Base-by-base conservation (phyloP, 2,888 invertebrate species). In the Ormyrus thymus region DNA sequence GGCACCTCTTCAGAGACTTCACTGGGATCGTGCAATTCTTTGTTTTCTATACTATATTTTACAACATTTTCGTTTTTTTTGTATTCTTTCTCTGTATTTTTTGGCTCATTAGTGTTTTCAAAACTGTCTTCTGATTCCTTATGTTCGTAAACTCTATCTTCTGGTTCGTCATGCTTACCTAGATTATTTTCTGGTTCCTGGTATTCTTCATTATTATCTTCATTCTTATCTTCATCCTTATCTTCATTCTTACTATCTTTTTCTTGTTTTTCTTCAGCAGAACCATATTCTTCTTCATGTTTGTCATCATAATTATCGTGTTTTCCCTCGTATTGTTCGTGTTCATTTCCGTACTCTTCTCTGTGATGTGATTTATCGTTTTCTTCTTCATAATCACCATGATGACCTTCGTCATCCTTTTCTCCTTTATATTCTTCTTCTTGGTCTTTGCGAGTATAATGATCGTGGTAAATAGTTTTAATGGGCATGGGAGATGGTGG, bases 11-110 rank as follows among this genome's bases (percentile, higher is more conserved):
- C 79, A 4, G 70, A 83, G 1, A 86, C 84, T 8, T 87, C 84
- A 15, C 81, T 84, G 1, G 83, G 82, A 69, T 83, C 79, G 0
- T 81, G 72, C 3, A 86, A 81, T n/a, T 87, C 85, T 6, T 84
- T 83, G 7, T 83, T 85, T 73, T 87, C 82, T 1, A 87, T 81
- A 1, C 80, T 82, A 48, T 84, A 84, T 11, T 79, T 87, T 56
- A 85, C 86, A 0, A 79, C 66, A 48, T 84, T 83, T 50, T 84
- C 73, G 8, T 86, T 84, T 0, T 82, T 86, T n/a, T 72, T 81
- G 51, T 84, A 85, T 8, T 83, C 81, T 8, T 46, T 82, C 43
- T 85, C 81, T 6, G 15, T 66, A 43, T 68, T 78, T 53, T 15
- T 74, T 48, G 75, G 70, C 10, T 43, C 45, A 7, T 62, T 29